Evolutionary conservation across 2,888 invertebrate genomes (phyloP).

Genomic region (Orthosia cruda): DNA sequence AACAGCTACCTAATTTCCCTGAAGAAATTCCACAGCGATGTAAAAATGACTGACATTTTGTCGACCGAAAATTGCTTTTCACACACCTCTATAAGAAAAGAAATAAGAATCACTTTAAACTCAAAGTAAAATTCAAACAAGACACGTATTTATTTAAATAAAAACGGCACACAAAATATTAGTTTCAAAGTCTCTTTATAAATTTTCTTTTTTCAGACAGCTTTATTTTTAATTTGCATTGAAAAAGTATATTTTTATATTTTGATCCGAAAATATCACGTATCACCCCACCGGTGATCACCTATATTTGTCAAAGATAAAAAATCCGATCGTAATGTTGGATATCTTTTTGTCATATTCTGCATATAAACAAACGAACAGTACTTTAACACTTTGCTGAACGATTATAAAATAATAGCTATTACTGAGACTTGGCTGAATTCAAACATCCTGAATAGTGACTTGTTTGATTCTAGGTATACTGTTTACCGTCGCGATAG

Average conservation of each 20-base stretch:
- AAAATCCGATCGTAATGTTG: constrained; percentile 64
- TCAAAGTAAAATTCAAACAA: constrained; percentile 7
- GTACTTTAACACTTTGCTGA: too few relatives aligned
- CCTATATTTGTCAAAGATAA: constrained; percentile 72
- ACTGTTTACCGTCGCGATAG: too few relatives aligned
- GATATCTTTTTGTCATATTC: constrained; percentile 69
- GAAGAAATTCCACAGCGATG: constrained; percentile 38
- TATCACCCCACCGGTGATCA: constrained; percentile 58
- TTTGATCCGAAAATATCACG: constrained; percentile 62
- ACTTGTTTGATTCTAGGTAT: too few relatives aligned
- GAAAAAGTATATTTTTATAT: constrained; percentile 38
- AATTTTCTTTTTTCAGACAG: constrained; percentile 5
- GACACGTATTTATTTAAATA: constrained; percentile 31
- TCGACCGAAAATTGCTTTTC: constrained; percentile 29
- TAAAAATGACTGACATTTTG: constrained; percentile 40
- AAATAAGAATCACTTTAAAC: constrained; percentile 10
- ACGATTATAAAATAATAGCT: too few relatives aligned
- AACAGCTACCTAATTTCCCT: constrained; percentile 45
- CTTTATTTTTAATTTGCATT: constrained; percentile 17
- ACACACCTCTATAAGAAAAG: constrained; percentile 18
- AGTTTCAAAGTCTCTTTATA: constrained; percentile 7
- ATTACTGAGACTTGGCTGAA: too few relatives aligned
- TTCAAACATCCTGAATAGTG: too few relatives aligned
- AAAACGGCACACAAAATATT: constrained; percentile 14
- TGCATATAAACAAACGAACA: too few relatives aligned